Evolutionary conservation across 1,140 invertebrate genomes (phyloP), one percentile per base, ranked within the genome.

Genomic region (Danaus plexippus): DNA sequence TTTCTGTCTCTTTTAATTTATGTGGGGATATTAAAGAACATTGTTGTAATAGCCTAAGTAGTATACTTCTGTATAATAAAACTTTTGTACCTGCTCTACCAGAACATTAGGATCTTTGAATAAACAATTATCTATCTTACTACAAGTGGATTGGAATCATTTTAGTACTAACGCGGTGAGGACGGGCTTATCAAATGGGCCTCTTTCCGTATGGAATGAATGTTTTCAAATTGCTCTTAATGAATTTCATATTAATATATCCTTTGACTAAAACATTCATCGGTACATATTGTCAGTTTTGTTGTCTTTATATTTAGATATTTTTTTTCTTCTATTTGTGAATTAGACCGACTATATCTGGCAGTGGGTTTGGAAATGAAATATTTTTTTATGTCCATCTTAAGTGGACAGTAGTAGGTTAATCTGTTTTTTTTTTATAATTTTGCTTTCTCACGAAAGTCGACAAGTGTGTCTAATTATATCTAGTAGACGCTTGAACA

Each of bases 401-500:
- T 65, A 70, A 68, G 71, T 61, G 66, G 73, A 64, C 72, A 73
- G 70, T 54, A 61, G 69, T 79, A 75, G 70, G 63, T 75, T 72
- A 74, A 65, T 67, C 67, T 54, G 48, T 54, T 68, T 73, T 67
- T 64, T 66, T 55, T 63, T 72, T 75, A 72, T 71, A 64, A 69
- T 73, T 80, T 77, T 63, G 71, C 71, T 79, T 76, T 77, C 75
- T 53, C 67, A 73, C 60, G 69, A 69, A 75, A 77, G 70, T 73
- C 66, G 67, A 75, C 73, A 69, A 77, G 75, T 79, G 77, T 81
- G 77, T 84, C 80, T 78, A 69, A 65, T 76, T 81, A 71, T 78
- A 80, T 75, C 73, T 80, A 74, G 78, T 81, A 79, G 80, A 77
- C 78, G 78, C 80, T 81, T 84, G 74, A 81, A 81, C 80, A 84